Conservation (phyloP, 2,113 vertebrate genomes). For the Notarius lentiginosus region DNA sequence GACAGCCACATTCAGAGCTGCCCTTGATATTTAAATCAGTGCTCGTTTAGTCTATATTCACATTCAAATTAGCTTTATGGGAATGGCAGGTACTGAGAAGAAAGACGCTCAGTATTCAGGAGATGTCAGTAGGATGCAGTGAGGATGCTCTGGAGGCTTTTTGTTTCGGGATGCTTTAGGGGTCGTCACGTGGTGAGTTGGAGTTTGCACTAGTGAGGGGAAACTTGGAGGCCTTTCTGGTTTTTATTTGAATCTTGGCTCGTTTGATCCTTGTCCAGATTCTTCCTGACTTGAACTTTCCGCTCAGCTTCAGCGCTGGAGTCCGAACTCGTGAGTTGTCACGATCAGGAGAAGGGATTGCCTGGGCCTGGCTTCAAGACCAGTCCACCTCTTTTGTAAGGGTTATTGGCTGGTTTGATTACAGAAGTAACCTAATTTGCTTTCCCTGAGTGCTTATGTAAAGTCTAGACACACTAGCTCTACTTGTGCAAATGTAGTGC, state of each 20-base stretch:
- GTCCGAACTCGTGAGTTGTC: conserved; percentile 1
- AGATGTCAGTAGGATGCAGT: neutral
- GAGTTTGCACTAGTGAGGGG: neutral
- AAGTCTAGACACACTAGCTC: conserved; percentile 44
- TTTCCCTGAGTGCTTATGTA: conserved; percentile 21
- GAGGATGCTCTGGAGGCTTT: neutral
- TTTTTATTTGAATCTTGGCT: conserved; percentile 42
- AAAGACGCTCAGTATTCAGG: neutral
- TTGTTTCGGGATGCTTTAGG: neutral
- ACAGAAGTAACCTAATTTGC: conserved; percentile 42
- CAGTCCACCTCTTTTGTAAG: conserved; percentile 32
- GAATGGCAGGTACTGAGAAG: neutral
- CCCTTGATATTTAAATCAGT: neutral
- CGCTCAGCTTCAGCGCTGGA: neutral
- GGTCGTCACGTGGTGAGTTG: neutral
- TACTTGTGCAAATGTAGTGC: conserved; percentile 23
- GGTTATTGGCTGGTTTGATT: conserved; percentile 45
- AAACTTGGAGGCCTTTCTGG: conserved; percentile 19
- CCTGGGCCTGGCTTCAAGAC: conserved; percentile 27
- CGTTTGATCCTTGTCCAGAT: conserved; percentile 42
- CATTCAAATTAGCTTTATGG: neutral
- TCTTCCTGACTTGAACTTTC: conserved; percentile 44
- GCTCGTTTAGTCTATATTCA: neutral
- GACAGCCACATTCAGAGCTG: neutral
- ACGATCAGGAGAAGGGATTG: conserved; percentile 4